phyloP scores from a whole-genome alignment of 2,888 invertebrate species.

The Monochamus alternatus region DNA sequence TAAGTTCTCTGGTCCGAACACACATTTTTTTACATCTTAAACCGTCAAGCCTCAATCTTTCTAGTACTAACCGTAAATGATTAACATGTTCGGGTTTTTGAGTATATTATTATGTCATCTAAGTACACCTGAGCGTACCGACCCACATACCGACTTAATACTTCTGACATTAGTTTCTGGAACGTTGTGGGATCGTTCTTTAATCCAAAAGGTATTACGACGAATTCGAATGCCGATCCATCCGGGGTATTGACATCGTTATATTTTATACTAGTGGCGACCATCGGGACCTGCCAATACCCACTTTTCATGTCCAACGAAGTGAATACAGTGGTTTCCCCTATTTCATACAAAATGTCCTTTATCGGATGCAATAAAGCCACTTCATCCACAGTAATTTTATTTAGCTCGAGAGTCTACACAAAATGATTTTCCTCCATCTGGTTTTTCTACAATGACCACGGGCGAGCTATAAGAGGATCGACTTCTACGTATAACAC shows the following conservation, averaged over 20 bases:
- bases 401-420: slow-evolving; percentile 7
- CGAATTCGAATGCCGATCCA: not conserved
- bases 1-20: not conserved
- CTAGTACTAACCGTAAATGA: slow-evolving; percentile 1
- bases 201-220: not conserved
- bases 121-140: not conserved
- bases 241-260: not conserved
- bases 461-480: not conserved
- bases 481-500: not conserved
- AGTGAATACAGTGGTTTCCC: not conserved
- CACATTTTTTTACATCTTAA: not conserved
- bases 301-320: not conserved
- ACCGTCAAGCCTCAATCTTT: not conserved
- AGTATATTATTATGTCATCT: slow-evolving; percentile 12
- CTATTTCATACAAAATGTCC: too few relatives aligned
- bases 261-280: not conserved
- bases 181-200: not conserved
- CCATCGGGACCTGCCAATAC: not conserved
- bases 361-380: too few relatives aligned
- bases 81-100: not conserved
- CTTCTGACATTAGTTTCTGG: not conserved
- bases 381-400: not conserved
- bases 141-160: not conserved
- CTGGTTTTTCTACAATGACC: slow-evolving; percentile 7
- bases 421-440: not conserved